A percentile compares a stretch with the other conserved stretches of the same genome.
Conservation (phyloP, 1,140 invertebrate species). For the Papilio polytes region DNA sequence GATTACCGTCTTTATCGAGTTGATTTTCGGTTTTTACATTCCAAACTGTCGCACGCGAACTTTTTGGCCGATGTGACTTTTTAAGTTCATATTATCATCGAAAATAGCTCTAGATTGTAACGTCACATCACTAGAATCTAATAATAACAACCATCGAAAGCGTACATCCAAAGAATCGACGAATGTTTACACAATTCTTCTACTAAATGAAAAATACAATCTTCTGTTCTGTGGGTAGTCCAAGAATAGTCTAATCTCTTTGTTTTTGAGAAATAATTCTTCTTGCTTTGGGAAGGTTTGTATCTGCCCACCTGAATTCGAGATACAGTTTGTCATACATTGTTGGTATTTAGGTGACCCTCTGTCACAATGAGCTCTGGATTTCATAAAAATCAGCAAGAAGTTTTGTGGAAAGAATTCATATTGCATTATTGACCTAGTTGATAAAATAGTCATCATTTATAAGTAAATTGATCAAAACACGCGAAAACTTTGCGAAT, state of each 20-base stretch:
- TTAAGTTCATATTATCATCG: slow-evolving; percentile 58
- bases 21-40: slow-evolving; percentile 78
- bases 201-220: neutral
- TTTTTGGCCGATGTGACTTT: slow-evolving; percentile 59
- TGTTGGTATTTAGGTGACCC: neutral
- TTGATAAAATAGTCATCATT: neutral
- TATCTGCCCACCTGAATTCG: neutral
- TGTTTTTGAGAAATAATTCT: neutral
- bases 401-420: neutral
- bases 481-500: neutral
- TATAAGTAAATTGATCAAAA: neutral
- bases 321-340: neutral
- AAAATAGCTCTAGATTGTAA: slow-evolving; percentile 24
- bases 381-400: neutral
- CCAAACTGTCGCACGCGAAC: slow-evolving; percentile 57
- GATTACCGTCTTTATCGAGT: slow-evolving; percentile 80
- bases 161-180: neutral
- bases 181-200: slow-evolving; percentile 6
- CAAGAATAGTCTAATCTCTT: no score
- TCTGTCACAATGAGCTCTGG: neutral
- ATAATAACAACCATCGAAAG: neutral
- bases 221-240: neutral
- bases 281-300: neutral
- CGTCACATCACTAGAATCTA: slow-evolving; percentile 28
- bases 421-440: neutral